Evolutionary conservation across 2,888 invertebrate genomes (phyloP), one percentile per base, ranked within the genome.

Genomic region (Gryllus longicercus): DNA sequence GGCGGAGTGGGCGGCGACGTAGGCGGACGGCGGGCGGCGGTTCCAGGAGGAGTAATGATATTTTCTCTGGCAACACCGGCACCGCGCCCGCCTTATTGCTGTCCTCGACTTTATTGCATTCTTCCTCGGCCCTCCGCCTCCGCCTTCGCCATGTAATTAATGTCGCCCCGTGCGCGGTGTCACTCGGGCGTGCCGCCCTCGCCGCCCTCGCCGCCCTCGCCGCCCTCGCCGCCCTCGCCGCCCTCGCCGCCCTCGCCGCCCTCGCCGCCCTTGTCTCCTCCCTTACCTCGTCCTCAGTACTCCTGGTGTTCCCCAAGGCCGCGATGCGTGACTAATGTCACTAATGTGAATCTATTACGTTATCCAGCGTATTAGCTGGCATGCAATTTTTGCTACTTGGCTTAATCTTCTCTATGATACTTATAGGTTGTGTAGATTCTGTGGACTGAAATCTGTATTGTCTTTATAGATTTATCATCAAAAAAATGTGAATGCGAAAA

Each of bases 61-160:
- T 63, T 63, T 63, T 63, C 63, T 63, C 63, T 63, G 63, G 63
- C 63, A 63, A 63, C 63, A 63, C 63, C 63, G 63, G 63, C 63
- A 18, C 63, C 63, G 63, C 63, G n/a, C 63, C 63, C 63, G 63
- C 63, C 63, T 63, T 63, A 63, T 63, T 63, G 63, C 63, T 63
- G 63, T 63, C 63, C 63, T 63, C 63, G 63, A 63, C 63, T 63
- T 63, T 63, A 63, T 63, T 63, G 63, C 63, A 63, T 63, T 63
- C 63, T 63, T 63, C 63, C 63, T 14, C 63, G 63, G 63, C 63
- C 16, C 63, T n/a, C 63, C n/a, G 63, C 63, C 14, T n/a, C n/a
- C 63, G 14, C 63, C 63, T 63, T n/a, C 63, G 63, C 63, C 63
- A n/a, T 63, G 63, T 63, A 63, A 63, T 63, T 63, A 63, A 63